A percentile compares a stretch with the other conserved stretches of the same genome.
phyloP scores from a whole-genome alignment of 2,113 vertebrate species.

The Psittacula cyanocephala region DNA sequence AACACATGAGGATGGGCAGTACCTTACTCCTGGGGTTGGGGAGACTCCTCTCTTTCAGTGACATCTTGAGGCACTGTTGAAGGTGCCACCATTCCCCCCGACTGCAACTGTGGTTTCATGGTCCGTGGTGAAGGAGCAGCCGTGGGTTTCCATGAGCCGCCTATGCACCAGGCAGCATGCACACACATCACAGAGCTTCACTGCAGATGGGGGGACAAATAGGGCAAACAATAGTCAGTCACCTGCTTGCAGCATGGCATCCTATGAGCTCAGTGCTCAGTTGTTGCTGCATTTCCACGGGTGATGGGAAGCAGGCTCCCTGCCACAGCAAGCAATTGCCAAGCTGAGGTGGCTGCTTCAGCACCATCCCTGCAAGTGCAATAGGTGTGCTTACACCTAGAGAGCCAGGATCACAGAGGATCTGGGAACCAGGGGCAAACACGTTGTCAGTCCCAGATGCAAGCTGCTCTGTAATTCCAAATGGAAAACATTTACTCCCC shows the following conservation, averaged over 20 bases:
- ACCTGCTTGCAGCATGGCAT: neutral
- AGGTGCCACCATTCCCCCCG: neutral
- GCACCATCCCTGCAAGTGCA: neutral
- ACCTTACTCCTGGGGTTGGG: neutral
- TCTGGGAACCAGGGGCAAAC: neutral
- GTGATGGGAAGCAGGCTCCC: neutral
- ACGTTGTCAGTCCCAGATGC: neutral
- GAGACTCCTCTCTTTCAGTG: neutral
- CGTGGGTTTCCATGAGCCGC: rapidly evolving
- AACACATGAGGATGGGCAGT: neutral
- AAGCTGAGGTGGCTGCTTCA: neutral
- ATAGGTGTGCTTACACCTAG: neutral
- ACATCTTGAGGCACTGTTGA: neutral
- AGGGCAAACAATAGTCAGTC: neutral
- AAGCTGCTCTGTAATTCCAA: neutral
- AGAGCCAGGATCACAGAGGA: neutral
- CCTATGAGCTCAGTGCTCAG: neutral
- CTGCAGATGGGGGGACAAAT: neutral
- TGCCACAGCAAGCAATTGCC: rapidly evolving
- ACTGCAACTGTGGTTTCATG: neutral
- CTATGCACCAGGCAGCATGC: rapidly evolving
- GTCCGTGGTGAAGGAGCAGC: neutral
- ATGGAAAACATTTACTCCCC: neutral
- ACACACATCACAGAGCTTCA: neutral
- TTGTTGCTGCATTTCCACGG: neutral